Evolutionary conservation across 1,140 invertebrate genomes (phyloP), one percentile per base, ranked within the genome.

Genomic region (Trachymyrmex septentrionalis): DNA sequence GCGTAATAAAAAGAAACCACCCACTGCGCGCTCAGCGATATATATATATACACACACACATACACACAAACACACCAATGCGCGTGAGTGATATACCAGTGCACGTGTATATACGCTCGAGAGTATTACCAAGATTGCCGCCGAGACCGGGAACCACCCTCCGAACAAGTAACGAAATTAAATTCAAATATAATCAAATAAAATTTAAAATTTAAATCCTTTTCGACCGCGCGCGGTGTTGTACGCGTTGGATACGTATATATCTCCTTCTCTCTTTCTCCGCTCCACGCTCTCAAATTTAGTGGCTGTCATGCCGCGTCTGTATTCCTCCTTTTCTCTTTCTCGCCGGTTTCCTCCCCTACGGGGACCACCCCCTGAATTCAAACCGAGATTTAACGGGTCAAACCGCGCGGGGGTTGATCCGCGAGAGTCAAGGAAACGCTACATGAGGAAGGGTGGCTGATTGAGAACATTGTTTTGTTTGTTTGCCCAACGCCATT

Each of bases 121-220:
- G 72, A 75, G 55, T 55, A 57, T 44, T 50, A 78, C 73, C 80
- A 86, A 85, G 86, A 73, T 72, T 66, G 50, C 48, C 59, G 86
- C 59, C 27, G 71, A 38, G 71, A 63, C 34, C 34, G 69, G 61
- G 85, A 90, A 84, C 82, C 86, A 85, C 75, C 81, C 86, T 67
- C 72, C 86, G 86, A 80, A 91, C 92, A 91, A 91, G 90, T 92
- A 92, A 92, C 93, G 86, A 93, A 95, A 95, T 95, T 94, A 94
- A 94, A 95, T 95, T 95, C 94, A 95, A 95, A 95, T 95, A 95
- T 95, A 95, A 95, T 95, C 95, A 95, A 95, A 95, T 95, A 95
- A 95, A 95, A 95, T 95, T 95, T 95, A 94, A 95, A 95, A 95
- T 95, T 95, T 93, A 95, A 95, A 95, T 95, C 92, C 76, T 88